A percentile compares a stretch with the other conserved stretches of the same genome.
phyloP scores from a whole-genome alignment of 2,113 vertebrate genomes.

The Centropristis striata region DNA sequence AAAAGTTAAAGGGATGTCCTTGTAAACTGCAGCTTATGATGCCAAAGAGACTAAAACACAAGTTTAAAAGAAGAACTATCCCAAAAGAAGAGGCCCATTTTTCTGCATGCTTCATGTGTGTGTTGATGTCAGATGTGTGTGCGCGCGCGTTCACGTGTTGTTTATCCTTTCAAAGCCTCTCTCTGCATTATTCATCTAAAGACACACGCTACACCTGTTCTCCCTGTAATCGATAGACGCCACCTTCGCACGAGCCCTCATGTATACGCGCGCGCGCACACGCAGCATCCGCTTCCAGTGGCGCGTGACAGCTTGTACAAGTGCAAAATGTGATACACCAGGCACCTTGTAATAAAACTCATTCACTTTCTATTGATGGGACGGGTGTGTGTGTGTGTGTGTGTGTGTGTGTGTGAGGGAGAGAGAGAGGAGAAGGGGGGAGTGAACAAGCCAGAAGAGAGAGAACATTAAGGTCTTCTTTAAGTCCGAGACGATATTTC shows the following conservation, averaged over 20 bases:
- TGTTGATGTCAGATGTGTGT: background rate
- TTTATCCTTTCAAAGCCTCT: constrained; percentile 54
- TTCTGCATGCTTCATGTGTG: background rate
- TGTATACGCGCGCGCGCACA: background rate
- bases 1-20: background rate
- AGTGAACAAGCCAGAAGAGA: constrained; percentile 33
- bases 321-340: constrained; percentile 32
- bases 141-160: constrained; percentile 2
- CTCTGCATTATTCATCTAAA: constrained; percentile 74
- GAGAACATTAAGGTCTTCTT: constrained; percentile 56
- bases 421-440: background rate
- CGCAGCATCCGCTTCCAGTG: constrained; percentile 17
- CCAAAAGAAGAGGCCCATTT: background rate
- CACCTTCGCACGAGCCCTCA: constrained; percentile 33
- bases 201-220: constrained; percentile 80
- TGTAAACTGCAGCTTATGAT: background rate
- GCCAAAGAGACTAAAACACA: background rate
- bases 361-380: constrained; percentile 56
- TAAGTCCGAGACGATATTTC: constrained; percentile 62
- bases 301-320: constrained; percentile 42
- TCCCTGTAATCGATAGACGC: constrained; percentile 76
- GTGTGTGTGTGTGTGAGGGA: background rate
- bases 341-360: constrained; percentile 47
- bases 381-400: background rate
- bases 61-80: constrained; percentile 1